Conservation (phyloP, 2,888 invertebrate species). For the Brachylomia viminalis region DNA sequence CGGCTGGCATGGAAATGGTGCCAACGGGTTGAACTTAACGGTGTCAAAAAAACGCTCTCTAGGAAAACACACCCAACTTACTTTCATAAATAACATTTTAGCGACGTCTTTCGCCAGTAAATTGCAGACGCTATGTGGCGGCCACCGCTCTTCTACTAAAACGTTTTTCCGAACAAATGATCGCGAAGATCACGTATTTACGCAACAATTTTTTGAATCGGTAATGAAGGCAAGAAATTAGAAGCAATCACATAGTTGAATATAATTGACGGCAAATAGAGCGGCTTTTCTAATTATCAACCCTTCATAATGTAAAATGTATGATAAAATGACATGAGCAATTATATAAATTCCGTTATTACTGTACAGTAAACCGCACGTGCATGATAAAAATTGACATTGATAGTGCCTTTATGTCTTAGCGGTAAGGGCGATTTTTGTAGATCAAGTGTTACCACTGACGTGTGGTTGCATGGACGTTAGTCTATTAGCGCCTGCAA, state of each 20-base stretch:
- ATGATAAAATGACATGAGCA: conserved; percentile 27
- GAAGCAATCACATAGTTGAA: conserved; percentile 17
- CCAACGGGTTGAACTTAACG: neutral
- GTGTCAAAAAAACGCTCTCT: too few relatives aligned
- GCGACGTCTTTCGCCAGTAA: neutral
- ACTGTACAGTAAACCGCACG: conserved; percentile 8
- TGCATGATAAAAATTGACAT: neutral
- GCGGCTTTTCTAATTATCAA: conserved; percentile 11
- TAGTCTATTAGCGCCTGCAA: conserved; percentile 17
- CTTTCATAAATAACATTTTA: neutral
- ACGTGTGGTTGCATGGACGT: neutral
- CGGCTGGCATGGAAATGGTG: too few relatives aligned
- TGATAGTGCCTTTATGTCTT: neutral
- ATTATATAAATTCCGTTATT: conserved; percentile 27
- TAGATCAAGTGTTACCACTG: neutral
- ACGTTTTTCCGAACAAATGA: neutral
- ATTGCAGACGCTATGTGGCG: neutral
- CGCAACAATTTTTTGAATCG: neutral
- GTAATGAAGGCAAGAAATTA: conserved; percentile 31
- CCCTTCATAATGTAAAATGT: conserved; percentile 33
- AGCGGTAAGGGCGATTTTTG: neutral
- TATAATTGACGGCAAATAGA: conserved; percentile 21
- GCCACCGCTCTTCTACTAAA: neutral
- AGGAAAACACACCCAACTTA: neutral
- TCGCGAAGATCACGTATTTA: neutral